These are phyloP conservation scores for Oxystoma pomonae DNA, from an alignment of 2,888 invertebrate species.

Conservation along the genomic window DNA sequence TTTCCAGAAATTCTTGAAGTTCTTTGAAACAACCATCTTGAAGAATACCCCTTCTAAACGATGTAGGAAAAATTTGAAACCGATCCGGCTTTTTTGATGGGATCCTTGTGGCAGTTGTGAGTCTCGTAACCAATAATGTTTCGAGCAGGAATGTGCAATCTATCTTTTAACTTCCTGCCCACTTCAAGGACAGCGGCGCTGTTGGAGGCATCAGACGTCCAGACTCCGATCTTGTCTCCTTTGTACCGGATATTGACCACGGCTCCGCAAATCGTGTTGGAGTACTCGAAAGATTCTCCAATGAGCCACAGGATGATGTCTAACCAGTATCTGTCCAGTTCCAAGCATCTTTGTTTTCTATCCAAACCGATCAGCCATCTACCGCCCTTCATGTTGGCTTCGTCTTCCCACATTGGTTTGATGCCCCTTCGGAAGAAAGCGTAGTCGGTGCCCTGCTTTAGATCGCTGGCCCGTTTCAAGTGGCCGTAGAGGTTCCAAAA, in stretches of 20 bases:
- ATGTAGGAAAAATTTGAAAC: background rate
- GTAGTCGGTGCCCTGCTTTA: conserved; percentile 84
- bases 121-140: background rate
- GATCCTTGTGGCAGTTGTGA: background rate
- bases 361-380: conserved; percentile 87
- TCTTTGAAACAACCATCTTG: background rate
- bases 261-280: conserved; percentile 94
- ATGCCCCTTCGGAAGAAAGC: conserved; percentile 82
- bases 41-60: background rate
- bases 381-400: conserved; percentile 86
- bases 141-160: conserved; percentile 57
- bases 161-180: conserved; percentile 83
- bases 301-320: conserved; percentile 85
- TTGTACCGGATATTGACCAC: conserved; percentile 92
- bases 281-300: conserved; percentile 94
- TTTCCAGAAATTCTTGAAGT: background rate
- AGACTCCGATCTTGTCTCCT: conserved; percentile 88
- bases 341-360: conserved; percentile 66
- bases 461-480: conserved; percentile 81
- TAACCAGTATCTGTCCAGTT: conserved; percentile 83
- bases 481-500: conserved; percentile 97
- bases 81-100: background rate
- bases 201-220: conserved; percentile 84
- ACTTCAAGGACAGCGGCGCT: conserved; percentile 80
- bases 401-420: conserved; percentile 96